phyloP scores from a whole-genome alignment of 2,888 invertebrate species.

The Sphaerophoria rueppellii region DNA sequence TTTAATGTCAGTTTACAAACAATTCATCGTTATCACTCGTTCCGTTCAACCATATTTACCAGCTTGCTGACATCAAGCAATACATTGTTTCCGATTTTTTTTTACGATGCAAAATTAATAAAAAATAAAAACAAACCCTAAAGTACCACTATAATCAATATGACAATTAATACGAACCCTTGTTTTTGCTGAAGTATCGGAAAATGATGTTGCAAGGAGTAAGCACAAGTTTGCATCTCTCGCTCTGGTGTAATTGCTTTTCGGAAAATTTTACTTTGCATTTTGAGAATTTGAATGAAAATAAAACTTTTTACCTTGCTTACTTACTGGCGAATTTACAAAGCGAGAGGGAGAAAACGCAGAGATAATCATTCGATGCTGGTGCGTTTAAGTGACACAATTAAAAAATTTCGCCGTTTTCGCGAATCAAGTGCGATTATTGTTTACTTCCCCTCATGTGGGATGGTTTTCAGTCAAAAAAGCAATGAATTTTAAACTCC shows the following conservation, averaged over 20 bases:
- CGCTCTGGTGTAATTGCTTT: constrained; percentile 42
- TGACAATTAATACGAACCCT: constrained; percentile 56
- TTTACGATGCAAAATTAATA: constrained; percentile 16
- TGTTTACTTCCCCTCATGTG: constrained; percentile 13
- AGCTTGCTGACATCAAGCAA: constrained; percentile 53
- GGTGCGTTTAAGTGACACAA: constrained; percentile 63
- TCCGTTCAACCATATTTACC: constrained; percentile 35
- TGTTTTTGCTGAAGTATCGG: constrained; percentile 8
- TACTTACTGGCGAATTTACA: constrained; percentile 26
- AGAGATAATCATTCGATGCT: constrained; percentile 57
- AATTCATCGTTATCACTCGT: constrained; percentile 59
- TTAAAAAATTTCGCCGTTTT: constrained; percentile 43
- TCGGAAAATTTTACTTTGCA: constrained; percentile 31
- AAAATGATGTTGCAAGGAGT: constrained; percentile 17
- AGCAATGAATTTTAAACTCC: no score
- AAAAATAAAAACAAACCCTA: constrained; percentile 5
- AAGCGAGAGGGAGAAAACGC: neutral
- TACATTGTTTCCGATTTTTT: constrained; percentile 21
- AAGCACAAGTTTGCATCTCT: constrained; percentile 25
- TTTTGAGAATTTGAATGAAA: constrained; percentile 7
- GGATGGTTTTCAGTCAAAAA: neutral
- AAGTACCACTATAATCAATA: constrained; percentile 64
- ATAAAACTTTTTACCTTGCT: constrained; percentile 8
- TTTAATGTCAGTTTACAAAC: constrained; percentile 46
- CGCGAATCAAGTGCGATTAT: constrained; percentile 25